Percentiles rank a stretch among this genome's conserved stretches.
phyloP scores from a whole-genome alignment of 2,113 vertebrate species.

The Chiloscyllium plagiosum region DNA sequence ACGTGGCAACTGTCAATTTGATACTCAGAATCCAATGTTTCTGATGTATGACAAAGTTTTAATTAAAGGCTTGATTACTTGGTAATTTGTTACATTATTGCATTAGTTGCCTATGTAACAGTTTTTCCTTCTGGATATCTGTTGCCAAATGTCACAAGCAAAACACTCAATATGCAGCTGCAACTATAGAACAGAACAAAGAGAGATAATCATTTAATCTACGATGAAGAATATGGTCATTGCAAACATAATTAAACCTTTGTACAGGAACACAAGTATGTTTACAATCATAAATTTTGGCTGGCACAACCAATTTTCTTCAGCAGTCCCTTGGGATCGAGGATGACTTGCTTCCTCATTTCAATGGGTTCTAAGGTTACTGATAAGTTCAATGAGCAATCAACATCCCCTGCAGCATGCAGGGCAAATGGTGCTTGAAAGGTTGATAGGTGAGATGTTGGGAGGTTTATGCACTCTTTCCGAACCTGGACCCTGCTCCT shows the following conservation, averaged over 20 bases:
- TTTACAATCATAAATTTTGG: background rate
- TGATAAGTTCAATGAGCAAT: background rate
- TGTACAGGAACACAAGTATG: background rate
- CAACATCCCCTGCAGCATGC: background rate
- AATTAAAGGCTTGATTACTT: background rate
- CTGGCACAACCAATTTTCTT: background rate
- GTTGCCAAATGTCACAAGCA: background rate
- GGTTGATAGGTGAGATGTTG: background rate
- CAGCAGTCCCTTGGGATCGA: background rate
- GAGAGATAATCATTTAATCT: background rate
- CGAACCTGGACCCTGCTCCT: background rate
- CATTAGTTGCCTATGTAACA: background rate
- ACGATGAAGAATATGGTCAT: background rate
- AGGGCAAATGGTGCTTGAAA: background rate
- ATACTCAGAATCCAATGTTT: too few relatives aligned
- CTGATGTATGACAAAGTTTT: background rate
- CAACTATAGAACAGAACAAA: background rate
- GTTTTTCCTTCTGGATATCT: background rate
- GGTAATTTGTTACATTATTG: background rate
- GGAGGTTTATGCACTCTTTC: background rate
- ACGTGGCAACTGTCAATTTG: background rate
- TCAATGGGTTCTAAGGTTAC: background rate
- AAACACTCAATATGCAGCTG: background rate
- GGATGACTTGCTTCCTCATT: background rate
- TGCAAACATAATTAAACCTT: background rate